Base-by-base conservation (phyloP, 2,113 vertebrate species). In the Hemichromis elongatus region DNA sequence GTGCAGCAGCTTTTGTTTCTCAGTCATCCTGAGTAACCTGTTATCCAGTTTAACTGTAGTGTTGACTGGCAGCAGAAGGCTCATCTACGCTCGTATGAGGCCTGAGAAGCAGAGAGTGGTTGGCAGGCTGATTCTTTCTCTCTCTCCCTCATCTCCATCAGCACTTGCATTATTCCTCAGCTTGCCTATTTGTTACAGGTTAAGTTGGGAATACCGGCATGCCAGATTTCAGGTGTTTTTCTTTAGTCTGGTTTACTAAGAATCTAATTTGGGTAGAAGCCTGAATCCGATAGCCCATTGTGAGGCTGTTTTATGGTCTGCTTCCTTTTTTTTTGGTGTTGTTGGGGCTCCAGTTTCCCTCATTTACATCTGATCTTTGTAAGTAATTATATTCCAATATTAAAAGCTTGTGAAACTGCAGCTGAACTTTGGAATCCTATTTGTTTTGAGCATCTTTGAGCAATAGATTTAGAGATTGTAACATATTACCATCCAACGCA, bases 181-280 rank as follows among this genome's bases (percentile, higher is more conserved):
- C 2, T 19, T 50, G 47, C 18, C 7, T 9, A 2, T 19, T 73
- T 12, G 50, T 73, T 50, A 73, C 0, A 50, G 45, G 42, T 6
- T 8, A 42, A 19, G 9, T 19, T 50, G 68, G 40, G 14, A 73
- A 47, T 12, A 5, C 9, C 0, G 4, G 9, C 24, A 73, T 28
- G 28, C 68, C 24, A 47, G 24, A 28, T 28, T 73, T 47, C 14
- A 47, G 6, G 45, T 75, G 12, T 50, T 24, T 4, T 75, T 73
- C 37, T 21, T 66, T 8, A 66, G 33, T 66, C 61, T 66, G 37
- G 1, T 21, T 66, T 66, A 66, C 24, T 5, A 73, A 50, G 9
- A 47, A 9, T 28, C 9, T 50, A 2, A 24, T 12, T 73, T 50
- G 42, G 68, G 0, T 6, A 75, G 68, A 75, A 75, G 42, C 24